Evolutionary conservation across 2,113 vertebrate species (phyloP).

Genomic region (Lagopus leucura): DNA sequence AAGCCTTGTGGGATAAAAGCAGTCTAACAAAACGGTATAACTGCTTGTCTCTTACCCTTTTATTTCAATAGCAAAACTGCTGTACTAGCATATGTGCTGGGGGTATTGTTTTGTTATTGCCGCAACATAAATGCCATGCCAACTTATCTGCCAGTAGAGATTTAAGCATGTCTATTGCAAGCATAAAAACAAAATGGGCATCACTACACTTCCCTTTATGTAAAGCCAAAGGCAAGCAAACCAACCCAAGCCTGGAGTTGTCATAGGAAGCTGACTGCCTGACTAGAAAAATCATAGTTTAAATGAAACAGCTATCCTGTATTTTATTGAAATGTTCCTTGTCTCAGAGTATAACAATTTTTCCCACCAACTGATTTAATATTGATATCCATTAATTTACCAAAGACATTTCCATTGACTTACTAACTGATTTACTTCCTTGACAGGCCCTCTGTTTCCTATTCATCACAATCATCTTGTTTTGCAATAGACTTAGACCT

Average conservation of each 20-base stretch:
- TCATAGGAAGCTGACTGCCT: neutral
- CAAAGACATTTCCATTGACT: conserved; percentile 54
- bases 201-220: neutral
- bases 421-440: conserved; percentile 59
- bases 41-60: neutral
- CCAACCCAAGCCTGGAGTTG: neutral
- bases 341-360: neutral
- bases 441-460: conserved; percentile 50
- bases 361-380: conserved; percentile 53
- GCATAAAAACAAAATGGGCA: neutral
- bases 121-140: neutral
- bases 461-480: conserved; percentile 70
- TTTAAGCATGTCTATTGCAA: neutral
- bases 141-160: neutral
- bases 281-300: conserved; percentile 1
- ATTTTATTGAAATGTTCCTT: conserved; percentile 60
- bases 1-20: neutral
- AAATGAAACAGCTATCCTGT: neutral
- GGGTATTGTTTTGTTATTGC: neutral
- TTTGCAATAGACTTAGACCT: conserved; percentile 63
- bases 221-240: conserved; percentile 13
- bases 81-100: neutral
- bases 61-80: neutral
- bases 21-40: neutral
- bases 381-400: conserved; percentile 52